Conservation (phyloP, 2,113 vertebrate species). For the Tetrax tetrax region DNA sequence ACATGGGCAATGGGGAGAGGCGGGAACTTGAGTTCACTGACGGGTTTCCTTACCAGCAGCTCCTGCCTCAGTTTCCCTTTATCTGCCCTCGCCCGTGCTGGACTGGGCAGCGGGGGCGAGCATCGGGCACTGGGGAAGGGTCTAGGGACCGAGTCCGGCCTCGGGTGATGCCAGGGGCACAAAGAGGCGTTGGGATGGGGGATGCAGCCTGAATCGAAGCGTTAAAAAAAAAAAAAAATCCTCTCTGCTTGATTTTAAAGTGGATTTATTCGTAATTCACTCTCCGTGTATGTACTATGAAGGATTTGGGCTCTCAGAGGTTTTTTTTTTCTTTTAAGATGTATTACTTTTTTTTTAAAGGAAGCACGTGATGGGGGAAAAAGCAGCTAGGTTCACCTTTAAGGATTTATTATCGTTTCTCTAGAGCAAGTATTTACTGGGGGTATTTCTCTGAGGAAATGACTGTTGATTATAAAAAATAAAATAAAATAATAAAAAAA, state of each 20-base stretch:
- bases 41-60: fast-evolving
- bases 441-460: slow-evolving; percentile 25
- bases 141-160: background rate
- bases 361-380: background rate
- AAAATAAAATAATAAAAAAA: background rate
- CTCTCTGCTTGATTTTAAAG: background rate
- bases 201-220: background rate
- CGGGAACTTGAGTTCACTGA: fast-evolving
- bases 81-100: background rate
- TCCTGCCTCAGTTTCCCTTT: background rate
- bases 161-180: background rate
- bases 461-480: slow-evolving; percentile 19
- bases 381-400: slow-evolving; percentile 51
- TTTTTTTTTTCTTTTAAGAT: background rate
- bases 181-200: fast-evolving
- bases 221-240: background rate
- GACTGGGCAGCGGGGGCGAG: background rate
- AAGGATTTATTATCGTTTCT: slow-evolving; percentile 37
- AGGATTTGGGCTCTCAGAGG: background rate
- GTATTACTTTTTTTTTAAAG: background rate
- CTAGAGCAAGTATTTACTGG: background rate
- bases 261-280: slow-evolving; percentile 24
- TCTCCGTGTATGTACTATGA: background rate
- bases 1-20: fast-evolving
- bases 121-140: background rate